Percentiles rank a stretch among this genome's conserved stretches.
These are phyloP conservation scores for Acridotheres tristis DNA, from an alignment of 2,797 vertebrate species.

Conservation along the genomic window DNA sequence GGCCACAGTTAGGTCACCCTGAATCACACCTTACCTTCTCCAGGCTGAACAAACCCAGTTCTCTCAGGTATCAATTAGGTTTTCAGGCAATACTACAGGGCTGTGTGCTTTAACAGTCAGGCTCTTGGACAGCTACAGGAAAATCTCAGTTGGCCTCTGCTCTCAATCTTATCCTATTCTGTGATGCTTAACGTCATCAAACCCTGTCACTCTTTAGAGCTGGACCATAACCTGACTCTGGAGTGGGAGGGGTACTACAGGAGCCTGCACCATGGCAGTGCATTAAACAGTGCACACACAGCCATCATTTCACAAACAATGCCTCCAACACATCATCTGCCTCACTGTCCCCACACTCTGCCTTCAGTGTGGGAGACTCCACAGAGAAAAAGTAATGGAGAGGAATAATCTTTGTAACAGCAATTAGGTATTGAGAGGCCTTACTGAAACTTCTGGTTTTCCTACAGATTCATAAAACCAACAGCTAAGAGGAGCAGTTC, in stretches of 20 bases:
- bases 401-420: not conserved
- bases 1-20: not conserved
- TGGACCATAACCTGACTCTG: not conserved
- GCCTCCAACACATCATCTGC: not conserved
- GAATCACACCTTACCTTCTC: not conserved
- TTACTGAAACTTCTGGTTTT: not conserved
- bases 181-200: not conserved
- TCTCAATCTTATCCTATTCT: not conserved
- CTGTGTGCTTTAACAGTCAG: not conserved
- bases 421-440: not conserved
- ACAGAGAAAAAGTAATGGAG: not conserved
- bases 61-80: not conserved
- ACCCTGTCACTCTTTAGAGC: not conserved
- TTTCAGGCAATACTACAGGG: not conserved
- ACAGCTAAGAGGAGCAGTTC: not conserved
- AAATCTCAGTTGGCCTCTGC: not conserved
- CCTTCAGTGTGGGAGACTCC: not conserved
- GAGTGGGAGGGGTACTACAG: fast-evolving
- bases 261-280: not conserved
- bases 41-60: not conserved
- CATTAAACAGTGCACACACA: not conserved
- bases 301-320: not conserved
- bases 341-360: not conserved
- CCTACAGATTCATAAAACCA: too few relatives aligned
- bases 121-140: not conserved